Evolutionary conservation across 92 coral and sea anemone species (phyloP).

Genomic region (Umimayanthus kanabou): DNA sequence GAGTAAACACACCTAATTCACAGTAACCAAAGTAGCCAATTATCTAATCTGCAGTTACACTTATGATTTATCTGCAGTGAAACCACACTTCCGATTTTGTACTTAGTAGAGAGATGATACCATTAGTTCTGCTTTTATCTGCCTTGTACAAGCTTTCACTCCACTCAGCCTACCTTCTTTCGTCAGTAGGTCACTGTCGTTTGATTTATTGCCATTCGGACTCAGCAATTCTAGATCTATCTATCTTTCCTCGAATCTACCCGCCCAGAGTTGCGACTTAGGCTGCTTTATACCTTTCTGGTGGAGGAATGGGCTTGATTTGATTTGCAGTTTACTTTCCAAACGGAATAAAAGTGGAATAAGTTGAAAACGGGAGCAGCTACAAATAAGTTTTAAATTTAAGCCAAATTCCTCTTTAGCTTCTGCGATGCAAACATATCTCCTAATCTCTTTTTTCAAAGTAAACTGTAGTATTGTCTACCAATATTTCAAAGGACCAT

Average conservation of each 20-base stretch:
- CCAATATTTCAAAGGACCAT: too few species aligned
- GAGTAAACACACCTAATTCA: conserved; percentile 26
- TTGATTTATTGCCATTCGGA: background rate
- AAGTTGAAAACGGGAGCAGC: background rate
- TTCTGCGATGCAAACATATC: too few species aligned
- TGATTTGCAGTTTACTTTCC: background rate
- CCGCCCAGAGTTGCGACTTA: background rate
- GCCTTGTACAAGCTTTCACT: background rate
- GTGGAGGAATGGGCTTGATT: background rate
- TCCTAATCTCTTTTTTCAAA: too few species aligned
- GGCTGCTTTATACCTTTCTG: background rate
- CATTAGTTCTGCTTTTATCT: conserved; percentile 22
- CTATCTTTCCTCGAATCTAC: background rate
- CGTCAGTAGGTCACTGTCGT: background rate
- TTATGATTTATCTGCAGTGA: conserved; percentile 35
- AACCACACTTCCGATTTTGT: conserved; percentile 34
- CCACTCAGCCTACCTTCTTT: background rate
- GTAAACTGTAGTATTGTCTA: too few species aligned
- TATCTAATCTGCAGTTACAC: conserved; percentile 3
- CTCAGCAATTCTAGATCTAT: background rate
- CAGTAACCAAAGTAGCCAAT: conserved; percentile 21
- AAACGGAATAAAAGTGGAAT: background rate
- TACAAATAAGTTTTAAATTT: background rate
- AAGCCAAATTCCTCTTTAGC: background rate
- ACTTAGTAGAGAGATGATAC: background rate